Evolutionary conservation across 2,113 vertebrate species (phyloP).

Genomic region (Psephotus haematonotus): DNA sequence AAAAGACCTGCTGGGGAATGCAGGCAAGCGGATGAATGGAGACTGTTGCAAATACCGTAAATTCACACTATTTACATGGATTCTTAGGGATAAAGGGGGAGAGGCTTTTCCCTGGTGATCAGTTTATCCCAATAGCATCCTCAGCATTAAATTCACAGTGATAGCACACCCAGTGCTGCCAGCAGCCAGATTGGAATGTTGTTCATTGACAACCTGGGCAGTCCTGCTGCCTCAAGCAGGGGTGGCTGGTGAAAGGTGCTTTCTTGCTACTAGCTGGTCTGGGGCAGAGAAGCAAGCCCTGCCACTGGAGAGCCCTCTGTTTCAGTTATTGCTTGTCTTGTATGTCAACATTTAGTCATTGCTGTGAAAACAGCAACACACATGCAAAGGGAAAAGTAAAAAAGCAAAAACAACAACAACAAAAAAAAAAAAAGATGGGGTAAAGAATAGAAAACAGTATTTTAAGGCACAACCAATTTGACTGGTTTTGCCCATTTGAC

Average conservation of each 20-base stretch:
- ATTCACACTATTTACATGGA: neutral
- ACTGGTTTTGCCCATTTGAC: neutral
- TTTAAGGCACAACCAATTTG: conserved; percentile 4
- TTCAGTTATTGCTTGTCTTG: neutral
- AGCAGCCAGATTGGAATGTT: neutral
- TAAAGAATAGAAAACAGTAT: neutral
- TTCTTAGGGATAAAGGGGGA: neutral
- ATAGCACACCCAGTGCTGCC: neutral
- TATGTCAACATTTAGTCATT: conserved; percentile 53
- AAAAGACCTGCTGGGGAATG: conserved; percentile 29
- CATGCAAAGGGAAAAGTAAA: neutral
- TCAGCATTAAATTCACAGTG: neutral
- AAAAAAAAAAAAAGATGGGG: neutral
- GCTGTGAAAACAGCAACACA: conserved; percentile 25
- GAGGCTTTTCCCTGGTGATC: neutral
- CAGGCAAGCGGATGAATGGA: neutral
- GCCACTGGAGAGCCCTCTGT: neutral
- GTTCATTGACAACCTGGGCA: neutral
- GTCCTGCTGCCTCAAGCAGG: neutral
- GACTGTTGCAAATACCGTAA: neutral
- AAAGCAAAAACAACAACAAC: neutral
- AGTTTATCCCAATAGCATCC: neutral
- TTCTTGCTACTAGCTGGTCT: neutral
- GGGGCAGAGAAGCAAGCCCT: neutral
- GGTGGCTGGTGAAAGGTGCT: neutral